Evolutionary conservation across 2,888 invertebrate species (phyloP).

Genomic region (Andrena dorsata): DNA sequence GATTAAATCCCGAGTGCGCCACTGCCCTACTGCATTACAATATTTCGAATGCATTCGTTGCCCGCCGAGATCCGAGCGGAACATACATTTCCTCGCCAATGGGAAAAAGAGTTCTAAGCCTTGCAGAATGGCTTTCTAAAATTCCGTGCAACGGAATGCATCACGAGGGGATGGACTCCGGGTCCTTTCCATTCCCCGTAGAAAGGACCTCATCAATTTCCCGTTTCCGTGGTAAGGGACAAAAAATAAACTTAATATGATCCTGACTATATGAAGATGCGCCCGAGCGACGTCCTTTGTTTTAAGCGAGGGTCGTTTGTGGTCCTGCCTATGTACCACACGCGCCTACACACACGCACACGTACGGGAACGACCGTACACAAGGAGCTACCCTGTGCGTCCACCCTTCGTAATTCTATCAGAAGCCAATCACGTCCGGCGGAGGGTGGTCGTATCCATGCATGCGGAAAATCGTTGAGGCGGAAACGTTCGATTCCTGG

Average conservation of each 20-base stretch:
- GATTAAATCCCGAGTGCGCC: too few relatives aligned
- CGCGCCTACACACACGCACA: slow-evolving; percentile 13
- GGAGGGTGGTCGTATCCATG: slow-evolving; percentile 74
- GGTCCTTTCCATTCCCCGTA: slow-evolving; percentile 56
- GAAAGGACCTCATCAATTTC: slow-evolving; percentile 75
- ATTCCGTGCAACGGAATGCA: slow-evolving; percentile 19
- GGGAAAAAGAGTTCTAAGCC: background rate
- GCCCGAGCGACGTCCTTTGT: slow-evolving; percentile 75
- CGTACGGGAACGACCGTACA: slow-evolving; percentile 30
- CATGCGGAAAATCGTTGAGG: slow-evolving; percentile 79
- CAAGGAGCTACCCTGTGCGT: slow-evolving; percentile 66
- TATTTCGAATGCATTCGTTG: background rate
- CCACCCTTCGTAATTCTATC: slow-evolving; percentile 83
- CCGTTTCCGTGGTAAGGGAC: slow-evolving; percentile 68
- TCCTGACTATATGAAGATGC: slow-evolving; percentile 75
- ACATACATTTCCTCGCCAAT: background rate
- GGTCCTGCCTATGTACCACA: slow-evolving; percentile 55
- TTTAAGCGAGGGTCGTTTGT: slow-evolving; percentile 76
- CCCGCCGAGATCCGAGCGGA: background rate
- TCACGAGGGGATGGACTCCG: slow-evolving; percentile 17
- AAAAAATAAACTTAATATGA: slow-evolving; percentile 77
- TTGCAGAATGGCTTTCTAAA: background rate
- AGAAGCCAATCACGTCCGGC: slow-evolving; percentile 83
- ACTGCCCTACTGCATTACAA: background rate
- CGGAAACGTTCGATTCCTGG: slow-evolving; percentile 71